Evolutionary conservation across 1,140 invertebrate species (phyloP), one percentile per base, ranked within the genome.

Genomic region (Aphidius ervi): DNA sequence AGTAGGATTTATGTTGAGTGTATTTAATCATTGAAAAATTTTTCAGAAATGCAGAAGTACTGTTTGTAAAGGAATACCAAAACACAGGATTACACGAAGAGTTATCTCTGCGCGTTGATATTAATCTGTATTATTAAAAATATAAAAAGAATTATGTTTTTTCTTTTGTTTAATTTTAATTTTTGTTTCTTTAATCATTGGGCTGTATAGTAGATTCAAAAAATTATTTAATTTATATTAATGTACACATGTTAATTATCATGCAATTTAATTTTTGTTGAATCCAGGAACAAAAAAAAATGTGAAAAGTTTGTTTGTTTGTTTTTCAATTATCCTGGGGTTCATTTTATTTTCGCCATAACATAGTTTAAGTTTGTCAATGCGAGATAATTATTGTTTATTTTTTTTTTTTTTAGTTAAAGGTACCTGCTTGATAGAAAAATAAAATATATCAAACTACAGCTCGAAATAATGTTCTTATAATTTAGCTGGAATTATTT

Each of bases 31-130:
- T 74, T 68, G 68, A 69, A 31, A 31, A 31, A 73, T 63, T 66
- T 79, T 76, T 69, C 77, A 79, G 76, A 78, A 76, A 76, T 78
- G 74, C 76, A 79, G 70, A 70, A 68, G 65, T 68, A 73, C 69
- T 66, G 65, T 71, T 66, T 76, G 70, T 72, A 78, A 77, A 67
- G 75, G 74, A 62, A 78, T 77, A 77, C 73, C 76, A 79, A 80
- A 80, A 74, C 76, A 74, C 73, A 76, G 74, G 75, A 75, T 70
- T 63, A 65, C 67, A 59, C 69, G 73, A 73, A 72, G 74, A 70
- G 69, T 75, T 59, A 64, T 78, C 68, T 80, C 76, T 59, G 75
- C 75, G 63, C 76, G 75, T 75, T 78, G 71, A 78, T 65, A 68
- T 67, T 70, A 73, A 70, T 58, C 16, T 16, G 16, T 16, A 16